Evolutionary conservation across 2,113 vertebrate species (phyloP).

Genomic region (Rhegmatorhina hoffmannsi): DNA sequence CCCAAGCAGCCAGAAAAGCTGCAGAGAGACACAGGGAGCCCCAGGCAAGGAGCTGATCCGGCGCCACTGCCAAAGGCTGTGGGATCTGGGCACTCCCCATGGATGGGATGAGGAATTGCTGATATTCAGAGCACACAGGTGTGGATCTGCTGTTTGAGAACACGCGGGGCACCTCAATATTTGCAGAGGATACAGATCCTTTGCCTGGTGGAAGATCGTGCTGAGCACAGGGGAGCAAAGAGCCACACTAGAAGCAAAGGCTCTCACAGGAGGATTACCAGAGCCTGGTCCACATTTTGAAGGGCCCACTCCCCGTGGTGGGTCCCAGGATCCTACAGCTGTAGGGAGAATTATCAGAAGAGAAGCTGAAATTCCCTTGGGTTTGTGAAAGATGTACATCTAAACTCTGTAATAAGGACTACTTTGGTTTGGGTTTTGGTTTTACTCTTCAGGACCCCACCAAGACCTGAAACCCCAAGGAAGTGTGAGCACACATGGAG

Average conservation of each 20-base stretch:
- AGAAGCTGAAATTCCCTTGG: background rate
- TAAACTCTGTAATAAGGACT: background rate
- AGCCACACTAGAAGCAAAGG: background rate
- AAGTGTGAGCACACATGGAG: background rate
- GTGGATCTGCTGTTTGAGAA: background rate
- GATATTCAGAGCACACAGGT: background rate
- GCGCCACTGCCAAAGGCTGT: background rate
- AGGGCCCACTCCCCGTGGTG: background rate
- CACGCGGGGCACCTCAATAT: background rate
- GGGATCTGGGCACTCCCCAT: background rate
- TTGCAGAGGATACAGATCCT: background rate
- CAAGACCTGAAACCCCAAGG: background rate
- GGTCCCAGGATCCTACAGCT: no score
- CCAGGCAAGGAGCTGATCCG: background rate
- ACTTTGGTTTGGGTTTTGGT: background rate
- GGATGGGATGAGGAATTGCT: background rate
- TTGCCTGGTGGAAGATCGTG: background rate
- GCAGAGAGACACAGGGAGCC: background rate
- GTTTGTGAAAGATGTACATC: accelerated
- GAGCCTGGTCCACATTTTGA: background rate
- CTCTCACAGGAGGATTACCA: background rate
- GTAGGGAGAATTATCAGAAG: no score
- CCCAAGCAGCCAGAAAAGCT: background rate
- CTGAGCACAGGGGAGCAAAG: background rate
- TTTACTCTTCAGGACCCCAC: background rate